Evolutionary conservation across 2,113 vertebrate genomes (phyloP).

Genomic region (Siphamia tubifer): DNA sequence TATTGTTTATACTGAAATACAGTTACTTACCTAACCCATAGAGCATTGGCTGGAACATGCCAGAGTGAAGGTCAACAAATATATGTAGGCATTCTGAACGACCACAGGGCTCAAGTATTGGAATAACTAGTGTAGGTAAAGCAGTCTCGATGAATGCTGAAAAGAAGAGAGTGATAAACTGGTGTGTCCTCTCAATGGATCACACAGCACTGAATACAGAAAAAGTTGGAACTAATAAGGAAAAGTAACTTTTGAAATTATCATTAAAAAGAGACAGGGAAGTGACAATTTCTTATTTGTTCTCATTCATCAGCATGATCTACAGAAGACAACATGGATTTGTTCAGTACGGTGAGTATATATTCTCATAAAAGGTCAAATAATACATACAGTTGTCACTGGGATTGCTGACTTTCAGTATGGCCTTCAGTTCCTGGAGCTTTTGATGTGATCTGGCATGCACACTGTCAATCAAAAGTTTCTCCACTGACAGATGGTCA

Average conservation of each 20-base stretch:
- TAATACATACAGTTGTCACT: conserved; percentile 91
- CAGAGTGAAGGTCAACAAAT: conserved; percentile 98
- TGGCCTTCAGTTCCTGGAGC: conserved; percentile 95
- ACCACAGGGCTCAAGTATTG: conserved; percentile 94
- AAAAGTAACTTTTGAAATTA: neutral
- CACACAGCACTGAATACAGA: too few relatives aligned
- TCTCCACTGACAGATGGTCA: conserved; percentile 97
- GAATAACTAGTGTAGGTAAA: conserved; percentile 93
- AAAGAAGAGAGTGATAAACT: conserved; percentile 7
- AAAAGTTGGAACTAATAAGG: neutral
- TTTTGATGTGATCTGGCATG: conserved; percentile 97
- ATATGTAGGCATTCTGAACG: conserved; percentile 97
- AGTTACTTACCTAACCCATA: conserved; percentile 98
- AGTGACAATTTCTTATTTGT: neutral
- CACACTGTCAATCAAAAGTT: conserved; percentile 97
- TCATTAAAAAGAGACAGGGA: neutral
- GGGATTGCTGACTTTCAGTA: conserved; percentile 89
- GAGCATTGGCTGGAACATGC: conserved; percentile 97
- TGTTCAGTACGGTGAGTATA: neutral
- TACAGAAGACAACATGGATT: neutral
- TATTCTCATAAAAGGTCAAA: too few relatives aligned
- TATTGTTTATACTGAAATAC: conserved; percentile 58
- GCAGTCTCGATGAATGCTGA: conserved; percentile 95
- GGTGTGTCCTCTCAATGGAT: too few relatives aligned
- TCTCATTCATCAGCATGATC: neutral